phyloP scores from a whole-genome alignment of 2,888 invertebrate genomes.

The Rotaria magnacalcarata region DNA sequence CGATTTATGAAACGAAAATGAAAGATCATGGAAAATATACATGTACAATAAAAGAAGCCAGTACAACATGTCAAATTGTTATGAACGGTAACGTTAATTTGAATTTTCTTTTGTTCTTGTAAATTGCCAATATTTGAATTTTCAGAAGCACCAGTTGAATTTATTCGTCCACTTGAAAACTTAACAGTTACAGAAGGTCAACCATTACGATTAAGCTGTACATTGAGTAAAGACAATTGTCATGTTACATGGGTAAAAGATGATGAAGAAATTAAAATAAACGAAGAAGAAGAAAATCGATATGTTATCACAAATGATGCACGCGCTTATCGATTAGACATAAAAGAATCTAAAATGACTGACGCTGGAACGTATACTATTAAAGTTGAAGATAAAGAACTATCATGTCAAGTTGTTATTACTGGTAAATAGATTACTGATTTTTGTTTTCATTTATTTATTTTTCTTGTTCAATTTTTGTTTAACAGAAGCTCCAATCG shows the following conservation, averaged over 20 bases:
- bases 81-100: neutral
- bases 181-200: constrained; percentile 51
- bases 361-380: constrained; percentile 42
- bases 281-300: constrained; percentile 33
- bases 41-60: constrained; percentile 44
- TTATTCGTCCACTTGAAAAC: constrained; percentile 53
- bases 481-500: constrained; percentile 42
- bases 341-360: constrained; percentile 37
- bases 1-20: constrained; percentile 38
- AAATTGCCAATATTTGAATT: constrained; percentile 22
- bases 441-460: no score
- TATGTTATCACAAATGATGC: constrained; percentile 28
- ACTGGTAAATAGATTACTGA: neutral
- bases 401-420: constrained; percentile 31
- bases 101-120: neutral
- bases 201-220: constrained; percentile 23
- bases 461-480: neutral
- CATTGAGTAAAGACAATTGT: constrained; percentile 41
- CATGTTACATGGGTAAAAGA: constrained; percentile 44
- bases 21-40: constrained; percentile 38
- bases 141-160: constrained; percentile 55
- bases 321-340: constrained; percentile 37
- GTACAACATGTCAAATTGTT: constrained; percentile 39
- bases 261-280: neutral
- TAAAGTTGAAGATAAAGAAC: constrained; percentile 39